phyloP scores from a whole-genome alignment of 2,113 vertebrate species.

The Marmota flaviventris region DNA sequence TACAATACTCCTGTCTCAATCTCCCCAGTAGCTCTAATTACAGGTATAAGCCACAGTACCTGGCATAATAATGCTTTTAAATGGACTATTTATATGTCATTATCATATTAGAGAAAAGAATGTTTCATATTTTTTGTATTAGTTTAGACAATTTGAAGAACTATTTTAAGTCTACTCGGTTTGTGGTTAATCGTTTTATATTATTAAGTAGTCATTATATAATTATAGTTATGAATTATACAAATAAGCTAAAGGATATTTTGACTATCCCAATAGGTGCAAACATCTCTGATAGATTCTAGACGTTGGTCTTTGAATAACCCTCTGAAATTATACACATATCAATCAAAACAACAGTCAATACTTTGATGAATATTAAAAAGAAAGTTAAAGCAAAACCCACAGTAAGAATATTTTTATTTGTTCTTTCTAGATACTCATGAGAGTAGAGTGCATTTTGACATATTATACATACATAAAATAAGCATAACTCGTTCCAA shows the following conservation, averaged over 20 bases:
- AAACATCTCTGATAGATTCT: background rate
- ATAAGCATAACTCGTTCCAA: no score
- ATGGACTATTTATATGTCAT: background rate
- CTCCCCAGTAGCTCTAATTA: no score
- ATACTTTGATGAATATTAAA: background rate
- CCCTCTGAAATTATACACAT: background rate
- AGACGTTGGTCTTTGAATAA: background rate
- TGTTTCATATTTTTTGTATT: background rate
- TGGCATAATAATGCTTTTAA: background rate
- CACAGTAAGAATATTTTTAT: background rate
- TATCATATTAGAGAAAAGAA: background rate
- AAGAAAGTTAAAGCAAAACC: background rate
- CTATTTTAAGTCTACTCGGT: background rate
- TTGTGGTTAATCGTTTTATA: background rate
- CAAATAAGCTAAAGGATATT: background rate
- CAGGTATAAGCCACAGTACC: no score
- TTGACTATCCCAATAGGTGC: background rate
- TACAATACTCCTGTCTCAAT: no score
- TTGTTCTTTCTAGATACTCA: no score
- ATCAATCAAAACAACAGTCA: background rate
- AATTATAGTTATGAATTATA: background rate
- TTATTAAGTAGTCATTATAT: background rate
- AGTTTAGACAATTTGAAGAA: background rate
- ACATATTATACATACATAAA: no score
- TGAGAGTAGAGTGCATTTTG: no score